Percentiles rank a stretch among this genome's conserved stretches.
Conservation (phyloP, 2,888 invertebrate species). For the Drosophila rubida region DNA sequence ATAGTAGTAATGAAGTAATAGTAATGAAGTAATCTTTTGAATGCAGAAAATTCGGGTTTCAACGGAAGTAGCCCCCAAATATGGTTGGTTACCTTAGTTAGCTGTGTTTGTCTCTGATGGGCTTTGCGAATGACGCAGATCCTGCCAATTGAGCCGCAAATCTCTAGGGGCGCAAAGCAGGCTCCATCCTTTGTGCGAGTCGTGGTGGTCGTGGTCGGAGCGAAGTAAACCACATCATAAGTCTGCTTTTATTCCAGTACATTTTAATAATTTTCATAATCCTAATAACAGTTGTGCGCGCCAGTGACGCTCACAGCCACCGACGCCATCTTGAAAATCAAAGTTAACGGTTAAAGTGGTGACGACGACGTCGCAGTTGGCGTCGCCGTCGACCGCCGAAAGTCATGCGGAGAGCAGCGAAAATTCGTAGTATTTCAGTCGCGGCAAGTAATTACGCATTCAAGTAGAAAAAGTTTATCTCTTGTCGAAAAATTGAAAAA, state of each 20-base stretch:
- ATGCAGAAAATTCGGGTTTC: no score
- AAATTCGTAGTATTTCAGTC: conserved; percentile 67
- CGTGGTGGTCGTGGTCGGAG: conserved; percentile 14
- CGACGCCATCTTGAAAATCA: conserved; percentile 75
- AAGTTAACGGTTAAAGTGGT: conserved; percentile 67
- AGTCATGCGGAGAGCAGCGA: conserved; percentile 49
- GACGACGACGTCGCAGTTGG: conserved; percentile 16
- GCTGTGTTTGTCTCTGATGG: conserved; percentile 1
- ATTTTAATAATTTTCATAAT: conserved; percentile 76
- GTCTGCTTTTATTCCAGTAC: conserved; percentile 61
- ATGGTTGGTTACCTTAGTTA: no score
- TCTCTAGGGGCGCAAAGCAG: conserved; percentile 12
- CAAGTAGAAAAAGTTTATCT: conserved; percentile 80
- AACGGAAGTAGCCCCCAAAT: no score
- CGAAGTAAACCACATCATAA: conserved; percentile 68
- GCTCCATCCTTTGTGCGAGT: background rate
- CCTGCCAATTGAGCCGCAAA: conserved; percentile 12
- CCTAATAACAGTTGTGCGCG: conserved; percentile 73
- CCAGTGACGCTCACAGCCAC: conserved; percentile 62
- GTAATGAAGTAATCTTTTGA: no score
- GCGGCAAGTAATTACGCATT: conserved; percentile 77
- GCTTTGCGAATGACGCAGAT: conserved; percentile 1
- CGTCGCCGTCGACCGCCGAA: conserved; percentile 38
- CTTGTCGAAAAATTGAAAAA: conserved; percentile 79
- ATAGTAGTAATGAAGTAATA: no score